Conservation (phyloP, 2,888 invertebrate genomes). For the Chaitophorus viminalis region DNA sequence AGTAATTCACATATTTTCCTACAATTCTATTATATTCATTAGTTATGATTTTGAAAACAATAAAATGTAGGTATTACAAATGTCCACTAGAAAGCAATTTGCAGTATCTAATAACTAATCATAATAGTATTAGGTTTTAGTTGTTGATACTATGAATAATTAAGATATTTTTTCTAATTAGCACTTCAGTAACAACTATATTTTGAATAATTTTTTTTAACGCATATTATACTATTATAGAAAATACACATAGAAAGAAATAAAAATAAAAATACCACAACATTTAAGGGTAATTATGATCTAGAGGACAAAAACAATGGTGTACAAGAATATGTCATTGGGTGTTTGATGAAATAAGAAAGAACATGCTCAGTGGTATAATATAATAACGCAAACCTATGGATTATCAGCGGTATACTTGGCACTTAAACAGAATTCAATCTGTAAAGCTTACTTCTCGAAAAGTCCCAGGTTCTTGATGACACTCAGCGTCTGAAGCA, state of each 20-base stretch:
- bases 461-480: constrained; percentile 83
- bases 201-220: too few relatives aligned
- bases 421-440: background rate
- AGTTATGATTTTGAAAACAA: too few relatives aligned
- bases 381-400: background rate
- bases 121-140: too few relatives aligned
- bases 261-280: background rate
- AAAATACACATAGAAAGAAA: background rate
- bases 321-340: background rate
- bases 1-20: too few relatives aligned
- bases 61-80: too few relatives aligned
- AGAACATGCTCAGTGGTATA: background rate
- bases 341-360: background rate
- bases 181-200: too few relatives aligned
- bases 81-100: too few relatives aligned
- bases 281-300: background rate
- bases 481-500: constrained; percentile 81
- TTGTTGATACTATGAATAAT: too few relatives aligned
- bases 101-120: too few relatives aligned
- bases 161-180: too few relatives aligned
- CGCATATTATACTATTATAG: too few relatives aligned
- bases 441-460: constrained; percentile 73
- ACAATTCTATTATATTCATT: too few relatives aligned
- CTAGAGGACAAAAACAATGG: background rate
- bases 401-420: background rate